A percentile compares a stretch with the other conserved stretches of the same genome.
Conservation (phyloP, 2,113 vertebrate genomes). For the Hypomesus transpacificus region DNA sequence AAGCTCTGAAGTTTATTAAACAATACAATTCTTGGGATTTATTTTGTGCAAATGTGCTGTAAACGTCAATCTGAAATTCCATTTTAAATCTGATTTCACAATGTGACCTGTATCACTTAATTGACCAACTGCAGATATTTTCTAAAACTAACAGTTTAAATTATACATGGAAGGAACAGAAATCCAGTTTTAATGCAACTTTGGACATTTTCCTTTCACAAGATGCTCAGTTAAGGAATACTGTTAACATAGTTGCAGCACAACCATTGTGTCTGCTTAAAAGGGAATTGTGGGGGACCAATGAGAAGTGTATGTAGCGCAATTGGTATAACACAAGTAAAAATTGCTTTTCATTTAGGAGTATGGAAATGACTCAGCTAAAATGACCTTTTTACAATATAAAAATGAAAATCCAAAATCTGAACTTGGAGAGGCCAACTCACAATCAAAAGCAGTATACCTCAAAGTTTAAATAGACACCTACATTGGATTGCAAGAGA, state of each 20-base stretch:
- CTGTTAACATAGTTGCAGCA: not conserved
- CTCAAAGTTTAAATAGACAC: no score
- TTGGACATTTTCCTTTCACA: slow-evolving; percentile 14
- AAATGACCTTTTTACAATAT: no score
- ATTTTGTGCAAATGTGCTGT: slow-evolving; percentile 61
- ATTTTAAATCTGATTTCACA: slow-evolving; percentile 19
- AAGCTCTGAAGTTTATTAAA: slow-evolving; percentile 22
- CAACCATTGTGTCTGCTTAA: not conserved
- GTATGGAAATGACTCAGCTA: no score
- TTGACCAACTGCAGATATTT: not conserved
- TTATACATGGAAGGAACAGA: slow-evolving; percentile 13
- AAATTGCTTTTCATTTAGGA: no score
- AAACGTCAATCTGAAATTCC: slow-evolving; percentile 33
- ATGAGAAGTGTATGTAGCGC: no score
- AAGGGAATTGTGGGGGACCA: no score
- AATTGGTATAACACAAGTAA: no score
- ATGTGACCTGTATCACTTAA: not conserved
- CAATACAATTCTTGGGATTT: slow-evolving; percentile 41
- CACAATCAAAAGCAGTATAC: no score
- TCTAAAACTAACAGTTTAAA: slow-evolving; percentile 50
- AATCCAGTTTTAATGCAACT: slow-evolving; percentile 44
- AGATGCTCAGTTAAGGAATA: slow-evolving; percentile 36
- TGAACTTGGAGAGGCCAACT: no score
- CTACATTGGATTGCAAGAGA: no score
- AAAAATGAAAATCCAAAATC: no score